phyloP scores from a whole-genome alignment of 2,113 vertebrate genomes.

The Petromus typicus region DNA sequence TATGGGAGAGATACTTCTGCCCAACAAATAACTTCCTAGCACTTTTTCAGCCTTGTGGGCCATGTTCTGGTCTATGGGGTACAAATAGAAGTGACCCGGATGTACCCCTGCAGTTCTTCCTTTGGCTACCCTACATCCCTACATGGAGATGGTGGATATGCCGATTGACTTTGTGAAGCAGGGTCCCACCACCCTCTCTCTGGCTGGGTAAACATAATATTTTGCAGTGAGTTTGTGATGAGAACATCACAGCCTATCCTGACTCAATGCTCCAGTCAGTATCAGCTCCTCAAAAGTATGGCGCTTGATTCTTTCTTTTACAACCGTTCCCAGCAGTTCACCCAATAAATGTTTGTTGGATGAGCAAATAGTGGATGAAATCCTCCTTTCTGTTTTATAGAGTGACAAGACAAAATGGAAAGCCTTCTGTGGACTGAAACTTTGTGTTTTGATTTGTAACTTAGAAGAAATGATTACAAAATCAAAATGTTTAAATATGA shows the following conservation, averaged over 20 bases:
- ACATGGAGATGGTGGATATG: neutral
- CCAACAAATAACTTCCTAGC: neutral
- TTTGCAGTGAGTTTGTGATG: neutral
- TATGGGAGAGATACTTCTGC: neutral
- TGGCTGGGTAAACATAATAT: neutral
- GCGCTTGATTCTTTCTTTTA: neutral
- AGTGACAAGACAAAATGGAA: neutral
- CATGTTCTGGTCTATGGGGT: too few species aligned
- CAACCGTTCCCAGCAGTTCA: neutral
- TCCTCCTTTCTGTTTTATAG: neutral
- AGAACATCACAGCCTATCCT: neutral
- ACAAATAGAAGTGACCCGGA: neutral
- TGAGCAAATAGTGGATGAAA: neutral
- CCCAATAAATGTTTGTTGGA: neutral
- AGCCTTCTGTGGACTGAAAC: neutral
- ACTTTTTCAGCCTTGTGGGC: neutral
- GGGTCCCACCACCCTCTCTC: neutral
- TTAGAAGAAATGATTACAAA: neutral
- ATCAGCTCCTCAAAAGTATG: neutral
- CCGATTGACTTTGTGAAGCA: too few species aligned
- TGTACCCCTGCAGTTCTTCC: neutral
- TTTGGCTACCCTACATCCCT: too few species aligned
- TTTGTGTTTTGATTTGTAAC: too few species aligned
- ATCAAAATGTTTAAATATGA: neutral
- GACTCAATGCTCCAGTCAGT: neutral